These are phyloP conservation scores for Brachionus rotundiformis DNA, from an alignment of 1,140 invertebrate species.

Conservation along the genomic window DNA sequence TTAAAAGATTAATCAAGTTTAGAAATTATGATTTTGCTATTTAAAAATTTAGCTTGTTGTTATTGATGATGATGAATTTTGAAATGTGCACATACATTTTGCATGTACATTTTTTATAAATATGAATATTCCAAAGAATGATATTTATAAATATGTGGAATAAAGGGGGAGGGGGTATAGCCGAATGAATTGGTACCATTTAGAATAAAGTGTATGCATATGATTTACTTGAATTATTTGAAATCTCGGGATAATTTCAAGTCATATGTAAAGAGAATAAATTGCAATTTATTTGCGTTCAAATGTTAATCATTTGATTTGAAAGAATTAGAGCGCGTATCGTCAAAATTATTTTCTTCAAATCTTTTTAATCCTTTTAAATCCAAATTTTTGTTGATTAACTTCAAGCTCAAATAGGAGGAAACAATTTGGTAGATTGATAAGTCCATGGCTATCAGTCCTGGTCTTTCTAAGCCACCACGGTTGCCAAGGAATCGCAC, in stretches of 20 bases:
- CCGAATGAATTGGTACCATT: not conserved
- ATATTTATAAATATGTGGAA: slow-evolving; percentile 9
- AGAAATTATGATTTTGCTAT: slow-evolving; percentile 24
- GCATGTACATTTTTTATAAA: not conserved
- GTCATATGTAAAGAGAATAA: not conserved
- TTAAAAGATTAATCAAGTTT: not conserved
- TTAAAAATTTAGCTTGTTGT: slow-evolving; percentile 8
- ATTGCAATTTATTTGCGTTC: slow-evolving; percentile 34
- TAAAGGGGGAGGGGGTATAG: not conserved
- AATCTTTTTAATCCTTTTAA: not conserved
- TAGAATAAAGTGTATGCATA: not conserved
- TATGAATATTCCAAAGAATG: not conserved
- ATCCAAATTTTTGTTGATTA: not conserved
- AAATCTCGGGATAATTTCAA: not conserved
- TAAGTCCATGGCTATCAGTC: too few relatives aligned
- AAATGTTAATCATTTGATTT: slow-evolving; percentile 40
- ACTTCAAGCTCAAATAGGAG: too few relatives aligned
- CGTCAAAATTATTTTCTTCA: slow-evolving; percentile 26
- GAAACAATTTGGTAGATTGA: too few relatives aligned
- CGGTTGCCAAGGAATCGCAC: too few relatives aligned
- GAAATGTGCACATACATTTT: not conserved
- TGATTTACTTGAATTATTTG: not conserved
- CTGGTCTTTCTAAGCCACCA: too few relatives aligned
- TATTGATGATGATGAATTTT: slow-evolving; percentile 12
- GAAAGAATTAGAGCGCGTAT: not conserved